Evolutionary conservation across 2,888 invertebrate genomes (phyloP).

Genomic region (Anorthoa munda): DNA sequence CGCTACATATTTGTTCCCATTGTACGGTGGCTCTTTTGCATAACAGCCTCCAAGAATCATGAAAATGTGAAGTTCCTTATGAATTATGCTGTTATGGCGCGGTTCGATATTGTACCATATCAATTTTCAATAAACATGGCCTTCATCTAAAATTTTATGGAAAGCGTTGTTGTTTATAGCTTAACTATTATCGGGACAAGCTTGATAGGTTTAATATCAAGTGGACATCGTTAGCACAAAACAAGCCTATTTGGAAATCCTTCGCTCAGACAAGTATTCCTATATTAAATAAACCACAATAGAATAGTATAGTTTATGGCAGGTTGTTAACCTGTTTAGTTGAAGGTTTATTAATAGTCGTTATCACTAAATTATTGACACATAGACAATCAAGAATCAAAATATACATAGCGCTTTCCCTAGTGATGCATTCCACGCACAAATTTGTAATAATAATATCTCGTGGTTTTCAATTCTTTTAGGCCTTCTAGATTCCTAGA

Average conservation of each 20-base stretch:
- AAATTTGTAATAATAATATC: constrained; percentile 1
- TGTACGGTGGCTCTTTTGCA: constrained; percentile 57
- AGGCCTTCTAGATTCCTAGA: too few relatives aligned
- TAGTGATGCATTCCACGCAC: not conserved
- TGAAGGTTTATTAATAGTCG: constrained; percentile 16
- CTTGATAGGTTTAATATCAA: constrained; percentile 35
- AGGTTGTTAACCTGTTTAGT: constrained; percentile 10
- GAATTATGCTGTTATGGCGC: constrained; percentile 42
- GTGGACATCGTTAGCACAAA: constrained; percentile 30
- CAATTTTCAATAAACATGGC: constrained; percentile 42
- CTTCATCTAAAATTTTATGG: constrained; percentile 46
- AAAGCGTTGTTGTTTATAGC: constrained; percentile 30
- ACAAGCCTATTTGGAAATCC: constrained; percentile 32
- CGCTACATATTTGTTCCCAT: constrained; percentile 56
- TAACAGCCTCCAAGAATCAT: constrained; percentile 57
- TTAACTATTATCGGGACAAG: constrained; percentile 22
- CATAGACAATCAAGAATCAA: not conserved
- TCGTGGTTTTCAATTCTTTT: too few relatives aligned
- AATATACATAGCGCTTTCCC: not conserved
- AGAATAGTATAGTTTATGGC: constrained; percentile 26
- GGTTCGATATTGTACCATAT: constrained; percentile 38
- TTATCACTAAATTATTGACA: constrained; percentile 17
- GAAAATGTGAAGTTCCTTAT: constrained; percentile 58
- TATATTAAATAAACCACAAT: constrained; percentile 16
- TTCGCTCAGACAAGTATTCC: constrained; percentile 25